Evolutionary conservation across 1,140 invertebrate species (phyloP), one percentile per base, ranked within the genome.

Genomic region (Cylas formicarius): DNA sequence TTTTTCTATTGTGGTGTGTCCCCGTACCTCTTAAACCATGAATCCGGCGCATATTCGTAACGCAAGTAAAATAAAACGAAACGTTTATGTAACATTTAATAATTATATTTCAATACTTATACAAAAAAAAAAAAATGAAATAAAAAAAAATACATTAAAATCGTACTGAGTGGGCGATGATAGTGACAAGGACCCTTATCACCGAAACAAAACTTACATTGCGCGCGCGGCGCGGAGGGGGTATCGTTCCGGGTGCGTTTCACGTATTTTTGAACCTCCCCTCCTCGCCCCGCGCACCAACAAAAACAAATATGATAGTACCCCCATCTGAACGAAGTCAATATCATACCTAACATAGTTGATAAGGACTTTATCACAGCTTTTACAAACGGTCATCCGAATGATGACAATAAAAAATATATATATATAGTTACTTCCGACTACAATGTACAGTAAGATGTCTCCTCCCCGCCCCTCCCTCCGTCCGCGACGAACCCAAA

Each of bases 301-400:
- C 27, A 34, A 56, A 56, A 56, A 53, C 57, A 43, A 52, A 62
- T 63, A 67, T 67, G 65, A 67, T 67, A 67, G 62, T 67, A 67
- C 65, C 65, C 56, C 65, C 65, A 67, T 67, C 65, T 67, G 65
- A 65, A 64, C 59, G 65, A 67, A 67, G 65, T 67, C 65, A 67
- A 64, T 67, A 67, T 67, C 65, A 67, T 65, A 66, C 58, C 54
- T 55, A 55, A 53, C 42, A 48, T 21, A 59, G 57, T 62, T 58
- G 65, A 67, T 67, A 67, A 67, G 65, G 65, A 67, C 65, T 67
- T 64, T 66, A 67, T 67, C 65, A 67, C 65, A 67, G 65, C 60
- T 61, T n/a, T n/a, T 62, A 56, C 56, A 61, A 50, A 64, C 53
- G 55, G 58, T 58, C 57, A 60, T 48, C 49, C 16, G 16, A n/a